Evolutionary conservation across 2,797 vertebrate species (phyloP).

Genomic region (Urophycis tenuis): DNA sequence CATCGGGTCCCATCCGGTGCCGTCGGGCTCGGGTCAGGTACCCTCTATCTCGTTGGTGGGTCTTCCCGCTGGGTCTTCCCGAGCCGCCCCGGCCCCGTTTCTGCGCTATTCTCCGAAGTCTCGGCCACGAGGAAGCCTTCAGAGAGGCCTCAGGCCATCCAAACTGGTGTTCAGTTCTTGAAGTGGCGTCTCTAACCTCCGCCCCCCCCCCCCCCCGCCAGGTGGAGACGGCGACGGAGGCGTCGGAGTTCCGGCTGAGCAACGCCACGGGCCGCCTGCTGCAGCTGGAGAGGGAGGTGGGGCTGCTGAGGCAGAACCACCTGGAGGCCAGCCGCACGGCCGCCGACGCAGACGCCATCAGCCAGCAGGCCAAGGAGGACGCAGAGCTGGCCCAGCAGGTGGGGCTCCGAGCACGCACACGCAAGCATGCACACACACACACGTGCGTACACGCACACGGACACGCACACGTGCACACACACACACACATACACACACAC

Average conservation of each 20-base stretch:
- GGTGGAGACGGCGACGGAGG: slow-evolving; percentile 84
- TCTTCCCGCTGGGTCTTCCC: too few relatives aligned
- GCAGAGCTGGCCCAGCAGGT: slow-evolving; percentile 80
- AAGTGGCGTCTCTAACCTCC: slow-evolving; percentile 8
- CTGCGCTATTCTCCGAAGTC: too few relatives aligned
- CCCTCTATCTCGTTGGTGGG: too few relatives aligned
- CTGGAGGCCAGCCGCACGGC: slow-evolving; percentile 62
- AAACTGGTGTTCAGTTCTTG: too few relatives aligned
- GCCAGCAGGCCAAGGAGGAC: slow-evolving; percentile 56
- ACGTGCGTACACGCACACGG: neutral
- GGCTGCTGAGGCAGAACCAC: slow-evolving; percentile 73
- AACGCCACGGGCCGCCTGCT: slow-evolving; percentile 77
- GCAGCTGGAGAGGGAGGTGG: slow-evolving; percentile 77
- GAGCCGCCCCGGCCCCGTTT: too few relatives aligned
- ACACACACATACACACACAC: neutral
- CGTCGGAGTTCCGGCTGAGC: slow-evolving; percentile 80
- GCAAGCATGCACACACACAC: slow-evolving; percentile 1
- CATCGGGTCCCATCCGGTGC: too few relatives aligned
- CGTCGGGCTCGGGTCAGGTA: too few relatives aligned
- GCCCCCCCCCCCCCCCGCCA: slow-evolving; percentile 42
- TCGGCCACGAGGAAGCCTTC: too few relatives aligned
- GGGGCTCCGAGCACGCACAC: neutral
- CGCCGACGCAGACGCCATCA: slow-evolving; percentile 59
- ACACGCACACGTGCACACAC: neutral
- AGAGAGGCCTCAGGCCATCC: too few relatives aligned